Percentiles rank a stretch among this genome's conserved stretches.
Evolutionary conservation across 2,888 invertebrate species (phyloP).

Genomic region (Nomada ruficornis): DNA sequence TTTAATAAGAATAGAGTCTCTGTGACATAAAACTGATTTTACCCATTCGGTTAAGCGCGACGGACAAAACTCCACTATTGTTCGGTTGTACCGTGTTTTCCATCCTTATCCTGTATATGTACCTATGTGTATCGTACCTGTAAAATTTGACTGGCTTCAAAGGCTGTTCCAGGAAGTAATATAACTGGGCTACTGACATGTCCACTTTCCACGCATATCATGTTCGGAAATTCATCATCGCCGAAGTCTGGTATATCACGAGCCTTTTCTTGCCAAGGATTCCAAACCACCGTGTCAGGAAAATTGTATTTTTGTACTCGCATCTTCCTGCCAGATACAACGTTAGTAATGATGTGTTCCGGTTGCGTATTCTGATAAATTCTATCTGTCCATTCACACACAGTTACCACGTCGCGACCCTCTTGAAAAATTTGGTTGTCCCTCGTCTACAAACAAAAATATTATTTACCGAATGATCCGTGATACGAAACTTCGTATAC

Average conservation of each 20-base stretch:
- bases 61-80: too few species aligned
- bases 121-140: conserved; percentile 85
- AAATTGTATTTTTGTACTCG: conserved; percentile 97
- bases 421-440: conserved; percentile 95
- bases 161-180: conserved; percentile 95
- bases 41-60: too few species aligned
- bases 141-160: conserved; percentile 95
- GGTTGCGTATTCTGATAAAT: conserved; percentile 97
- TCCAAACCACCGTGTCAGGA: conserved; percentile 98
- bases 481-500: not conserved
- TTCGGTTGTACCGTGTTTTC: too few species aligned
- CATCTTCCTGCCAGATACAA: conserved; percentile 96
- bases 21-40: too few species aligned
- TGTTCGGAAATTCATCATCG: conserved; percentile 98
- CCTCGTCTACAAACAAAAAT: conserved; percentile 87
- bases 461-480: conserved; percentile 3
- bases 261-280: conserved; percentile 97
- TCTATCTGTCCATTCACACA: conserved; percentile 96
- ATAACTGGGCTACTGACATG: conserved; percentile 95
- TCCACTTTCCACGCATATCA: conserved; percentile 98
- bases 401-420: conserved; percentile 94
- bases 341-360: conserved; percentile 96
- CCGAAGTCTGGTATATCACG: conserved; percentile 97
- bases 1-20: too few species aligned
- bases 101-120: too few species aligned